These are phyloP conservation scores for Vidua chalybeata DNA, from an alignment of 2,113 vertebrate genomes.

Conservation along the genomic window DNA sequence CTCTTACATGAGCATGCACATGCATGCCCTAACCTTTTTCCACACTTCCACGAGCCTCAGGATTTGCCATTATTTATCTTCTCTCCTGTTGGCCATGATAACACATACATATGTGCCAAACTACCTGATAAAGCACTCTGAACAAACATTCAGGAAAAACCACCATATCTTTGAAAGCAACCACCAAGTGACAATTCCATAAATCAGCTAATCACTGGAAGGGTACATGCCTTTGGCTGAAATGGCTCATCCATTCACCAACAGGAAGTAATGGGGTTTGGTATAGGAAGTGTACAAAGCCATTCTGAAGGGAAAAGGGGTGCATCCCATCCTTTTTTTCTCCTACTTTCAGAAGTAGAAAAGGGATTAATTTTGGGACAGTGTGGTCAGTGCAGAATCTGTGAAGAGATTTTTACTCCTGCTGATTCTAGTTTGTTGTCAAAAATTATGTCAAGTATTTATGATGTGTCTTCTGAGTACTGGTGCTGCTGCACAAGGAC, in stretches of 20 bases:
- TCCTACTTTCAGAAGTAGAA: not conserved
- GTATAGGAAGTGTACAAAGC: not conserved
- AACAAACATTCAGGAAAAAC: not conserved
- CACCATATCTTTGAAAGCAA: not conserved
- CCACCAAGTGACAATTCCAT: not conserved
- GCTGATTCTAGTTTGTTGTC: not conserved
- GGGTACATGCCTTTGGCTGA: not conserved
- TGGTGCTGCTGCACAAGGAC: not conserved
- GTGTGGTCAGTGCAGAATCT: not conserved
- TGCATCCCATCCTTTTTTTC: not conserved
- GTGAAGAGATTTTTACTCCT: not conserved
- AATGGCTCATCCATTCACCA: not conserved
- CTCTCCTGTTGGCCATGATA: not conserved
- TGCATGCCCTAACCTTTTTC: not conserved
- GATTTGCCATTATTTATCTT: not conserved
- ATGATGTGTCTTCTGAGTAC: not conserved
- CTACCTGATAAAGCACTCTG: not conserved
- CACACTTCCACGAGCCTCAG: not conserved
- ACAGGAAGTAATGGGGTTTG: not conserved
- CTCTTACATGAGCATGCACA: fast-evolving
- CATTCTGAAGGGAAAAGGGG: not conserved
- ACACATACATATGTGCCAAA: not conserved
- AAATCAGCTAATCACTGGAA: not conserved
- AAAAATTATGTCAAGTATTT: not conserved
- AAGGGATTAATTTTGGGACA: not conserved